A percentile compares a stretch with the other conserved stretches of the same genome.
These are phyloP conservation scores for Marmota monax DNA, from an alignment of 2,113 vertebrate species.

Conservation along the genomic window DNA sequence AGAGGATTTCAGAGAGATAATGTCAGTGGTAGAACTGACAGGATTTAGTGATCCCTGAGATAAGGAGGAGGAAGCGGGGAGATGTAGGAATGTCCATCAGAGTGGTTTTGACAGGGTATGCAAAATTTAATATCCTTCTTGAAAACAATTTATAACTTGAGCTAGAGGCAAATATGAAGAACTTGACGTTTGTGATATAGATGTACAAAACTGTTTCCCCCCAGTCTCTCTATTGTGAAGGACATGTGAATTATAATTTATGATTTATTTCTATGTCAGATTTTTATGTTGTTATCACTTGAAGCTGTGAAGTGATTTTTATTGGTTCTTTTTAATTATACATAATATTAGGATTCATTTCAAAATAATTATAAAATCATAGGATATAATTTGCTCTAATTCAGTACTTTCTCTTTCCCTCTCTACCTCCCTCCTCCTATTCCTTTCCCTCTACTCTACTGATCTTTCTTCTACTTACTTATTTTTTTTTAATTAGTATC, in stretches of 20 bases:
- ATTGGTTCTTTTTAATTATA: too few relatives aligned
- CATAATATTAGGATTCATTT: too few relatives aligned
- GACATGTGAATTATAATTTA: neutral
- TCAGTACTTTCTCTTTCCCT: too few relatives aligned
- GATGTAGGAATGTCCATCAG: neutral
- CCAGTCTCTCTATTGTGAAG: neutral
- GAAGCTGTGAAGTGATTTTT: neutral
- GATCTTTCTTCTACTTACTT: too few relatives aligned
- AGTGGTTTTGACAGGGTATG: neutral
- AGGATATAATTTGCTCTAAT: too few relatives aligned
- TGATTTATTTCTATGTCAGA: neutral
- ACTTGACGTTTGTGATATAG: neutral
- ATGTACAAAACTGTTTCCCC: neutral
- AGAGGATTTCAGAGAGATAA: neutral
- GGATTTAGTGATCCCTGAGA: neutral
- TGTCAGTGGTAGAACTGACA: neutral
- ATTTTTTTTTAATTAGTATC: too few relatives aligned
- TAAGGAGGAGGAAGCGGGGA: neutral
- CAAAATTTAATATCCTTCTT: neutral
- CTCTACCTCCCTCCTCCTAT: too few relatives aligned
- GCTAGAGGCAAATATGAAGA: conserved; percentile 33
- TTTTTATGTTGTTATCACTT: conserved; percentile 7
- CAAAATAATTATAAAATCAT: too few relatives aligned
- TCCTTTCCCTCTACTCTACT: too few relatives aligned
- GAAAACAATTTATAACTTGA: neutral